Percentiles rank a stretch among this genome's conserved stretches.
These are phyloP conservation scores for Zaprionus africanus DNA, from an alignment of 1,140 invertebrate species.

Conservation along the genomic window DNA sequence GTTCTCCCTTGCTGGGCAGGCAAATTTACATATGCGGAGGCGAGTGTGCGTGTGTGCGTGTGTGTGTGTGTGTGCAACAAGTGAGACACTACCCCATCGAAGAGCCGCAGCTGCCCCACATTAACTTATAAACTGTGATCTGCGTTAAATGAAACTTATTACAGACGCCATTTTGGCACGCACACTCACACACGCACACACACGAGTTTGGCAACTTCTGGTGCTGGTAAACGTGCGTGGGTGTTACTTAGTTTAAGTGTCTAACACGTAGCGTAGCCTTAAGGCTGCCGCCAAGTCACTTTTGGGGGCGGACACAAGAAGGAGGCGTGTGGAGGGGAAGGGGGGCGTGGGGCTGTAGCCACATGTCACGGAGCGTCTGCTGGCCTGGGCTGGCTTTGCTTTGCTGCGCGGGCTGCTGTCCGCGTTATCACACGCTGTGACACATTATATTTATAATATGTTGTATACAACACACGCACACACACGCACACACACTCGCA, in stretches of 20 bases:
- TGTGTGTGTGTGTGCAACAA: slow-evolving; percentile 51
- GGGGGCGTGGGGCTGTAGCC: slow-evolving; percentile 7
- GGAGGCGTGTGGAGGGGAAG: background rate
- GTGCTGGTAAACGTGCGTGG: slow-evolving; percentile 52
- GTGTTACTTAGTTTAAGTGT: slow-evolving; percentile 55
- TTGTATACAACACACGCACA: slow-evolving; percentile 26
- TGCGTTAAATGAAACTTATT: slow-evolving; percentile 57
- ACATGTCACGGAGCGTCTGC: slow-evolving; percentile 62
- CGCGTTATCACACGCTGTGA: slow-evolving; percentile 74
- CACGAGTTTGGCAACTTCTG: slow-evolving; percentile 15
- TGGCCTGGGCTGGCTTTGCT: slow-evolving; percentile 51
- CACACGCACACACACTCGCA: slow-evolving; percentile 20
- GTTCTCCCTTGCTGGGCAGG: slow-evolving; percentile 12
- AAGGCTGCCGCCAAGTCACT: slow-evolving; percentile 2
- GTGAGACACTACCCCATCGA: slow-evolving; percentile 20
- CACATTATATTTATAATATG: slow-evolving; percentile 81
- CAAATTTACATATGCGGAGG: slow-evolving; percentile 29
- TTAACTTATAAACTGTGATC: slow-evolving; percentile 24
- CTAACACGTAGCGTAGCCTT: slow-evolving; percentile 33
- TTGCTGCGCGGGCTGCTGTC: slow-evolving; percentile 46
- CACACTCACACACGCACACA: slow-evolving; percentile 15
- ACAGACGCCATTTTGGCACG: slow-evolving; percentile 60
- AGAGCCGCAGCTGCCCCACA: background rate
- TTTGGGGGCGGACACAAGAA: background rate
- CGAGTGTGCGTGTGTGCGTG: slow-evolving; percentile 8